Evolutionary conservation across 2,113 vertebrate genomes (phyloP), one percentile per base, ranked within the genome.

Genomic region (Hippocampus abdominalis): DNA sequence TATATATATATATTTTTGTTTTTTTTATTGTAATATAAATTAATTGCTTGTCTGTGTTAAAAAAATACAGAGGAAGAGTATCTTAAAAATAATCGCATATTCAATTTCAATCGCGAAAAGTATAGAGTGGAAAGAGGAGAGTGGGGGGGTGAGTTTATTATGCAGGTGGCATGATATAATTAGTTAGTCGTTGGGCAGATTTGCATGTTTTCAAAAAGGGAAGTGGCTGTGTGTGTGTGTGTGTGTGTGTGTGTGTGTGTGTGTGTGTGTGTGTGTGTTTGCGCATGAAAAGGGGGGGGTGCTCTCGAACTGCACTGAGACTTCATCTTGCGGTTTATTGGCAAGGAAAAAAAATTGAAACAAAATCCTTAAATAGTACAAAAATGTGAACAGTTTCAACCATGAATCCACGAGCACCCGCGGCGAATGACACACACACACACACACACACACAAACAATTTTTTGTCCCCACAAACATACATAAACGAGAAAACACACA

Each of bases 151-250:
- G 75, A 78, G 80, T 86, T 87, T 86, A 85, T 86, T 87, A 88
- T 89, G 91, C 92, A 92, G 91, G 90, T 93, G 92, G 85, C 84
- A 81, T 10, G 90, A 91, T 91, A 92, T 90, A 91, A 92, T 93
- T 93, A 93, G 92, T 92, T 85, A 81, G 89, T 91, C 89, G 92
- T 93, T 92, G 91, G 86, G 80, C 77, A 70, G 70, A 92, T 93
- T 93, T 93, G 92, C 92, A 93, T 93, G 72, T 89, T 84, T 86
- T 91, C 89, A 90, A 91, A 93, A 92, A 91, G 90, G 92, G 91
- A 93, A 92, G 90, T 93, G 75, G 83, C 53, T 65, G 64, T 29
- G 64, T 36, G 39, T 73, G 68, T 51, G 68, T 65, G 62, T 59
- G 72, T 64, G 71, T 74, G 66, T 73, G 68, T 51, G 68, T 65